These are phyloP conservation scores for Gorsachius magnificus DNA, from an alignment of 2,797 vertebrate genomes.

Conservation along the genomic window DNA sequence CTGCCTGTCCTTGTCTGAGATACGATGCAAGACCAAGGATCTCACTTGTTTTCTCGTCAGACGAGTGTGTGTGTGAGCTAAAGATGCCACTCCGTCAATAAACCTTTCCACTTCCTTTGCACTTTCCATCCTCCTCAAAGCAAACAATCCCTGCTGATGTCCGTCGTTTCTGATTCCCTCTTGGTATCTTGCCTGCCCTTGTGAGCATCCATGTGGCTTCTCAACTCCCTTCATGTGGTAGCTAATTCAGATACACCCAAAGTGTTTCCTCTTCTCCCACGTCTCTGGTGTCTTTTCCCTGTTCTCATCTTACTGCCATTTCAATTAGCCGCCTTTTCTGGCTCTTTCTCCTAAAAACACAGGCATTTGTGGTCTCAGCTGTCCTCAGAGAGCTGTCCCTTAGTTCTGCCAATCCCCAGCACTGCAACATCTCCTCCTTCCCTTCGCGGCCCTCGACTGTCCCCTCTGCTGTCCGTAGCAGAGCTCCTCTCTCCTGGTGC, in stretches of 20 bases:
- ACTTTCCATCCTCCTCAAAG: neutral
- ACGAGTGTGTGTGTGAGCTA: neutral
- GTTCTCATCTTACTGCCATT: neutral
- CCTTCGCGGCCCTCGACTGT: neutral
- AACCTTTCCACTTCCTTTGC: conserved; percentile 4
- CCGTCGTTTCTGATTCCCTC: neutral
- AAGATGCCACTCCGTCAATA: neutral
- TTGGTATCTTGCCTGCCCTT: neutral
- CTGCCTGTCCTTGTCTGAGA: neutral
- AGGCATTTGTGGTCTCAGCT: neutral
- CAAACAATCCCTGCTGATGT: neutral
- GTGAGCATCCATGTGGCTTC: neutral
- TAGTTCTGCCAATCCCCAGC: neutral
- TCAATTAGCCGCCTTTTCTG: neutral
- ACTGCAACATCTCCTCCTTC: neutral
- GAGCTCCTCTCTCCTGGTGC: neutral
- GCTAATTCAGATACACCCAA: neutral
- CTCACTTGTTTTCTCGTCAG: neutral
- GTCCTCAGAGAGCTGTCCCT: neutral
- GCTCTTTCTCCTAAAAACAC: neutral
- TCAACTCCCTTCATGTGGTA: neutral
- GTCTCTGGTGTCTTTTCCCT: neutral
- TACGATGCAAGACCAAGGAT: neutral
- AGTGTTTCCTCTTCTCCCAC: conserved; percentile 1
- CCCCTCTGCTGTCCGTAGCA: neutral